These are phyloP conservation scores for Tineola bisselliella DNA, from an alignment of 2,888 invertebrate genomes.

Conservation along the genomic window DNA sequence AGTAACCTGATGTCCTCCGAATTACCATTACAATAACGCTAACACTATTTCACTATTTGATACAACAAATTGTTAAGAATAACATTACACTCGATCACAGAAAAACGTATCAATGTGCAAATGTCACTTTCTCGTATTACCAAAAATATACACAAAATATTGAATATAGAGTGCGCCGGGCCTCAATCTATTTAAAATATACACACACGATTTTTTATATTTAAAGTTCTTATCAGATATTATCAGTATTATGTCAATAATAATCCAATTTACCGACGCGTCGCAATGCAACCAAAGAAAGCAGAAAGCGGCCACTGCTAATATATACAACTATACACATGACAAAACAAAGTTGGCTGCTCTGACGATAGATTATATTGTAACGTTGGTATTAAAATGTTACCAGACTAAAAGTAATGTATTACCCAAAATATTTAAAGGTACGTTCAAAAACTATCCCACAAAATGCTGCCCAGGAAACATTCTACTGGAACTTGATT, in stretches of 20 bases:
- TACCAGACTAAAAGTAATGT: neutral
- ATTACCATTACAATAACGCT: conserved; percentile 35
- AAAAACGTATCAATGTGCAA: conserved; percentile 45
- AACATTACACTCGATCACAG: conserved; percentile 43
- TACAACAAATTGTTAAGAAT: conserved; percentile 50
- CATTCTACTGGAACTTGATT: too few species aligned
- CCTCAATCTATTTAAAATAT: neutral
- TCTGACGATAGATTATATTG: conserved; percentile 15
- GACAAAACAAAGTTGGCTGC: conserved; percentile 33
- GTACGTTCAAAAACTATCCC: neutral
- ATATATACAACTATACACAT: conserved; percentile 30
- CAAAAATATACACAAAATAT: conserved; percentile 24
- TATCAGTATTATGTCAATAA: conserved; percentile 19
- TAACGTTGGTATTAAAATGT: conserved; percentile 1
- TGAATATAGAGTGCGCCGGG: neutral
- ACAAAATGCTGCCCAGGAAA: too few species aligned
- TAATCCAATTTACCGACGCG: conserved; percentile 49
- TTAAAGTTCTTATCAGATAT: conserved; percentile 7
- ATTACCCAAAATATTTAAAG: neutral
- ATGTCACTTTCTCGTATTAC: conserved; percentile 59
- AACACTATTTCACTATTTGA: conserved; percentile 25
- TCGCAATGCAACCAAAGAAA: conserved; percentile 53
- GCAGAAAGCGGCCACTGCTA: conserved; percentile 33
- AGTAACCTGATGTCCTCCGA: conserved; percentile 33
- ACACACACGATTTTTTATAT: neutral